Conservation (phyloP, 2,797 vertebrate species). For the Centroberyx gerrardi region DNA sequence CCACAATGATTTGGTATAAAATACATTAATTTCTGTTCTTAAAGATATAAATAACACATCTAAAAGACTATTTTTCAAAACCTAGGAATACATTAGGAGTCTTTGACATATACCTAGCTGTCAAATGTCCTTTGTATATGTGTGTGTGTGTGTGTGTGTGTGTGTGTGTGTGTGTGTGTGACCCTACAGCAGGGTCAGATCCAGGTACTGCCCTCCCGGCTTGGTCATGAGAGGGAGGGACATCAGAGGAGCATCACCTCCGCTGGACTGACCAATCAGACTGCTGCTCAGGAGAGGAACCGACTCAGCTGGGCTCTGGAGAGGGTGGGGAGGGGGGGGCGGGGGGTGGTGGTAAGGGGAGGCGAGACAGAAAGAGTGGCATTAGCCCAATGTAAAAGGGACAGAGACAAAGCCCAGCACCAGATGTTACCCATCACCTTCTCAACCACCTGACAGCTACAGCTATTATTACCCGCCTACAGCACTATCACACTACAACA, state of each 20-base stretch:
- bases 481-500: constrained; percentile 32
- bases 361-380: not conserved
- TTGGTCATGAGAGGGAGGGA: constrained; percentile 83
- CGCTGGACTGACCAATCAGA: constrained; percentile 77
- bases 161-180: constrained; percentile 49
- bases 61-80: constrained; percentile 74
- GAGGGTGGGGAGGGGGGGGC: constrained; percentile 28
- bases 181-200: constrained; percentile 81
- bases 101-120: constrained; percentile 58
- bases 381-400: constrained; percentile 4
- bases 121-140: constrained; percentile 59
- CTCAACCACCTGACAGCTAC: constrained; percentile 33
- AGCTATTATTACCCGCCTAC: constrained; percentile 30
- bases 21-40: constrained; percentile 83
- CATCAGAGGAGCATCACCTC: constrained; percentile 78
- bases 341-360: not conserved
- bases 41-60: constrained; percentile 86
- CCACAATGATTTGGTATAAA: constrained; percentile 84
- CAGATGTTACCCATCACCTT: constrained; percentile 72
- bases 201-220: constrained; percentile 77
- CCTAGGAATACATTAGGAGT: constrained; percentile 70
- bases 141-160: constrained; percentile 49
- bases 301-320: constrained; percentile 79
- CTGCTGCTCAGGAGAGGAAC: constrained; percentile 81
- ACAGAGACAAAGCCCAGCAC: constrained; percentile 47